Evolutionary conservation across 2,888 invertebrate species (phyloP).

Genomic region (Rhamnusium bicolor): DNA sequence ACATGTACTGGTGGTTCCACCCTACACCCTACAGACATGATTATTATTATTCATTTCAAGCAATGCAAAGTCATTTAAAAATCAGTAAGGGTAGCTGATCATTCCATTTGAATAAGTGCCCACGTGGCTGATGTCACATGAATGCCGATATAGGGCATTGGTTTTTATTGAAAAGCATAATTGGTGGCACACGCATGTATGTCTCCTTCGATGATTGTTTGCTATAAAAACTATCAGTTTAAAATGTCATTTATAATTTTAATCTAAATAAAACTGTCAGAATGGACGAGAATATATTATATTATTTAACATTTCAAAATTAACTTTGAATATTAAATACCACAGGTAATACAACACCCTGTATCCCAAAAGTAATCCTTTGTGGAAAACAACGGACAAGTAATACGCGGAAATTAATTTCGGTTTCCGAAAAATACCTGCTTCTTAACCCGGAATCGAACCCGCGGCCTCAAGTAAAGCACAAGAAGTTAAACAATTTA

Average conservation of each 20-base stretch:
- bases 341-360: too few species aligned
- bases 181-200: constrained; percentile 24
- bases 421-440: too few species aligned
- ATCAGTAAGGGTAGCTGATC: constrained; percentile 46
- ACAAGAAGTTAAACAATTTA: too few species aligned
- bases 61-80: constrained; percentile 50
- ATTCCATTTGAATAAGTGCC: constrained; percentile 43
- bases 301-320: too few species aligned
- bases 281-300: too few species aligned
- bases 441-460: too few species aligned
- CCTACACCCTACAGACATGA: constrained; percentile 40
- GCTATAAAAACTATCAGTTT: not conserved
- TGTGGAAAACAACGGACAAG: too few species aligned
- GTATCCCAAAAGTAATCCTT: too few species aligned
- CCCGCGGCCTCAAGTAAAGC: too few species aligned
- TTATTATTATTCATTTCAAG: constrained; percentile 51
- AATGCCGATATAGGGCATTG: constrained; percentile 47
- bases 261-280: not conserved
- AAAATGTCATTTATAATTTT: not conserved
- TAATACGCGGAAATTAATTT: too few species aligned
- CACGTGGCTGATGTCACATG: constrained; percentile 58
- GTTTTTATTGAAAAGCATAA: constrained; percentile 33
- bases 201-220: not conserved
- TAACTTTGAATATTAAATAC: too few species aligned
- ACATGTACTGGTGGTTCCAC: constrained; percentile 39